Base-by-base conservation (phyloP, 2,797 vertebrate species). In the Cirrhinus mrigala region DNA sequence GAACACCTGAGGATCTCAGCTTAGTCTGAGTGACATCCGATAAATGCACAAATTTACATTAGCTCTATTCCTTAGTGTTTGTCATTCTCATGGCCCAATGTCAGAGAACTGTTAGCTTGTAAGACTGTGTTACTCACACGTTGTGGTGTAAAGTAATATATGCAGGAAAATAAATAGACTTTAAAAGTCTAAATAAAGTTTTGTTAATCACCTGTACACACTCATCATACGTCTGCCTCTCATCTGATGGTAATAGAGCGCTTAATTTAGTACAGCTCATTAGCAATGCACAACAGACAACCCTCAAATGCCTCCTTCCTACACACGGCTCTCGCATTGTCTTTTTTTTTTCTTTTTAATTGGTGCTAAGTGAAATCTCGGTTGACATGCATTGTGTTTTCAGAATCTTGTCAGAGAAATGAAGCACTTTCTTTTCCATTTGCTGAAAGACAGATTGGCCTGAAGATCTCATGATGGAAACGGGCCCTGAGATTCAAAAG, bases 311-410 rank as follows among this genome's bases (percentile, higher is more conserved):
- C 15, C 40, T 78, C 20, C 83, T 33, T 79, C 83, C 83, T 60
- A 79, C 82, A 84, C 82, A 46, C 50, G n/a, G 37, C 54, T 79
- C 66, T 62, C 68, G 37, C 66, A 62, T 79, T 70, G 66, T 58
- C 52, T 79, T 50, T 52, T 52, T 22, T 74, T 37, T 60, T 37
- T 56, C 6, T 33, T 79, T 60, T 79, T 79, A 85, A 85, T 84
- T 85, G 52, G 64, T 60, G 75, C 20, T 60, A 79, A 79, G 83
- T 85, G 76, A 85, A 85, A 85, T 85, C 83, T 85, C 3, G 3
- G 14, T 68, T 60, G 83, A 85, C 75, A 52, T 24, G 52, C 40
- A 66, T 46, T 48, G 50, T 60, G 62, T 78, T 79, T 68, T 79
- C 24, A 70, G n/a, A 70, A 70, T 64, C 71, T 29, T 58, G 50